Percentiles rank a stretch among this genome's conserved stretches.
These are phyloP conservation scores for Podarcis siculus DNA, from an alignment of 2,797 vertebrate genomes.

Conservation along the genomic window DNA sequence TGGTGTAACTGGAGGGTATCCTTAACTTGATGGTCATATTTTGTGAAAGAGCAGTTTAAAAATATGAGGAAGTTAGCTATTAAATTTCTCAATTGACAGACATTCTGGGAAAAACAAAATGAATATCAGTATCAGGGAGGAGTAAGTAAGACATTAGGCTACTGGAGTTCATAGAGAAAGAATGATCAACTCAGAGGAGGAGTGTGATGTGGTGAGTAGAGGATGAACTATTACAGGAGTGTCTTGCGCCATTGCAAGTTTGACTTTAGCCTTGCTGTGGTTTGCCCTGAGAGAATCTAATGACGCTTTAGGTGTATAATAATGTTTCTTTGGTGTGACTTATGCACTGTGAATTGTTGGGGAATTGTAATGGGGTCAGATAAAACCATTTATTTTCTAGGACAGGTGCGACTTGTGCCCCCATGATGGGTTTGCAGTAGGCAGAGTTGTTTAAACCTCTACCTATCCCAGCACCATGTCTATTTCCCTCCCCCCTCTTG, in stretches of 20 bases:
- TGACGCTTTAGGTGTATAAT: not conserved
- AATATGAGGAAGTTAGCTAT: not conserved
- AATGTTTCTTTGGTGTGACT: not conserved
- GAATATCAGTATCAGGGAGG: not conserved
- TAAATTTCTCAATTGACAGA: not conserved
- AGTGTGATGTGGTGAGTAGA: not conserved
- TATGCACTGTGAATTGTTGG: accelerated
- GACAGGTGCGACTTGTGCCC: too few relatives aligned
- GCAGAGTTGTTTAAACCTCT: too few relatives aligned
- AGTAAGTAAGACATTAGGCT: not conserved
- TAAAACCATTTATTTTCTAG: not conserved
- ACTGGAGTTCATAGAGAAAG: not conserved
- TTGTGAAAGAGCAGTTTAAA: not conserved
- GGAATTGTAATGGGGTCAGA: not conserved
- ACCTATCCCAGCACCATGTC: too few relatives aligned
- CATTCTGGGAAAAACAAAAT: not conserved
- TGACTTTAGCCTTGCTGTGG: not conserved
- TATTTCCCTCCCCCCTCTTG: too few relatives aligned
- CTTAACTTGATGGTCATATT: not conserved
- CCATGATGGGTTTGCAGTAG: too few relatives aligned
- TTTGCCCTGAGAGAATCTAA: not conserved
- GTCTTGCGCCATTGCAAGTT: not conserved
- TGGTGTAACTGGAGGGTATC: not conserved
- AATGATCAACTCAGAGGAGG: not conserved
- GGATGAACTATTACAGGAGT: not conserved